A percentile compares a stretch with the other conserved stretches of the same genome.
Evolutionary conservation across 2,888 invertebrate genomes (phyloP).

Genomic region (Philereme transversata): DNA sequence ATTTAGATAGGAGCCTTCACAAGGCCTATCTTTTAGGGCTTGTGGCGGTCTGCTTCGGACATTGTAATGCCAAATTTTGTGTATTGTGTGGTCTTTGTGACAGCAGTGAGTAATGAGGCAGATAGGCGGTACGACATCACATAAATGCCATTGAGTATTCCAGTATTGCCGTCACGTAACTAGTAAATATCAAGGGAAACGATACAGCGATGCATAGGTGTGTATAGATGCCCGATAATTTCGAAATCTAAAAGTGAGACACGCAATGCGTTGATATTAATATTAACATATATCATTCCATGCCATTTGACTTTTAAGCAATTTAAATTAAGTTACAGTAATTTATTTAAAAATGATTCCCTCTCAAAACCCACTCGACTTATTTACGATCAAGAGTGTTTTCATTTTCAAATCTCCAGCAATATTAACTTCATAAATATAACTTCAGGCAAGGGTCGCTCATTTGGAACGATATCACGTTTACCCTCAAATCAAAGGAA

Average conservation of each 20-base stretch:
- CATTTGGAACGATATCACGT: slow-evolving; percentile 74
- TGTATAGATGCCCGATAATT: neutral
- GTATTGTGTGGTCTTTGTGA: slow-evolving; percentile 9
- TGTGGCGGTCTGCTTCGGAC: slow-evolving; percentile 18
- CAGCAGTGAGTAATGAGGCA: neutral
- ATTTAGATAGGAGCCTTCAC: slow-evolving; percentile 28
- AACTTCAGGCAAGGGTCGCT: slow-evolving; percentile 47
- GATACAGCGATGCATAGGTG: neutral
- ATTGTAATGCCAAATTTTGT: slow-evolving; percentile 12
- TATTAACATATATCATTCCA: too few species aligned
- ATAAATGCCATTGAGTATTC: neutral
- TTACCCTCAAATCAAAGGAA: slow-evolving; percentile 76
- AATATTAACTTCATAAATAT: slow-evolving; percentile 48
- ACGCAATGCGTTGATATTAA: too few species aligned
- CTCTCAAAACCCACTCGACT: slow-evolving; percentile 5
- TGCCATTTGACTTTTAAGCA: too few species aligned
- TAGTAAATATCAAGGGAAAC: slow-evolving; percentile 4
- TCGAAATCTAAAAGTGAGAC: too few species aligned
- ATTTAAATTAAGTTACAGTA: too few species aligned
- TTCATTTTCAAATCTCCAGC: slow-evolving; percentile 27
- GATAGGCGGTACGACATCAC: slow-evolving; percentile 1
- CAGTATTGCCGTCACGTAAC: neutral
- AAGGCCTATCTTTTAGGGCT: slow-evolving; percentile 29
- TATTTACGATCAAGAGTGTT: slow-evolving; percentile 26
- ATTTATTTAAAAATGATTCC: too few species aligned